Base-by-base conservation (phyloP, 2,113 vertebrate genomes). In the Hippocampus guttulatus region DNA sequence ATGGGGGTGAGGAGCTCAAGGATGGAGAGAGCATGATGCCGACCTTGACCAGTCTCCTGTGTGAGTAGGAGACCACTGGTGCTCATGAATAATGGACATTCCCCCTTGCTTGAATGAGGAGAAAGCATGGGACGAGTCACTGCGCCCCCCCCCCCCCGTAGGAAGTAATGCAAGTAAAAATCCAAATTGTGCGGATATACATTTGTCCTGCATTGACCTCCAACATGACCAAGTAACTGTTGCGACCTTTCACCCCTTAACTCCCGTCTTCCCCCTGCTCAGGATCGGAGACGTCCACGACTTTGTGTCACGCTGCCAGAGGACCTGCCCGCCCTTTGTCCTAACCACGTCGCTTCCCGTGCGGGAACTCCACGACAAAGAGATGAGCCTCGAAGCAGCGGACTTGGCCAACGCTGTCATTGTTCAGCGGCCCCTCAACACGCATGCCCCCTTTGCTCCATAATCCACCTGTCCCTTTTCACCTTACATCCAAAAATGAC, bases 201-300 rank as follows among this genome's bases (percentile, higher is more conserved):
- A 43, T 43, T 64, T 41, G 62, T 8, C n/a, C 3, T 23, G n/a
- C 54, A 3, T 57, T 25, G 21, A 2, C n/a, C 2, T 54, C 51
- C 18, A 54, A 57, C 54, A 57, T 57, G 54, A 52, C 51, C 51
- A 21, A 52, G 30, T 9, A 4, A 9, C 18, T 16, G 3, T 41
- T 41, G 20, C 38, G 4, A 41, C 30, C 51, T 3, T 55, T 55
- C 23, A n/a, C n/a, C 18, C 9, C 23, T 38, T 63, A n/a, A 65
- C 27, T 49, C 40, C 18, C 47, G 5, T 54, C 4, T 70, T 38
- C 38, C 5, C 5, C 67, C 23, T 27, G 15, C 20, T 61, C 3
- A 98, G 96, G 86, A 92, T 99, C 81, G 90, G 92, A 25, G 95
- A 98, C 0, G 85, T 98, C 75, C 94, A 94, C 77, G 93, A 94